Base-by-base conservation (phyloP, 2,113 vertebrate genomes). In the Deroptyus accipitrinus region DNA sequence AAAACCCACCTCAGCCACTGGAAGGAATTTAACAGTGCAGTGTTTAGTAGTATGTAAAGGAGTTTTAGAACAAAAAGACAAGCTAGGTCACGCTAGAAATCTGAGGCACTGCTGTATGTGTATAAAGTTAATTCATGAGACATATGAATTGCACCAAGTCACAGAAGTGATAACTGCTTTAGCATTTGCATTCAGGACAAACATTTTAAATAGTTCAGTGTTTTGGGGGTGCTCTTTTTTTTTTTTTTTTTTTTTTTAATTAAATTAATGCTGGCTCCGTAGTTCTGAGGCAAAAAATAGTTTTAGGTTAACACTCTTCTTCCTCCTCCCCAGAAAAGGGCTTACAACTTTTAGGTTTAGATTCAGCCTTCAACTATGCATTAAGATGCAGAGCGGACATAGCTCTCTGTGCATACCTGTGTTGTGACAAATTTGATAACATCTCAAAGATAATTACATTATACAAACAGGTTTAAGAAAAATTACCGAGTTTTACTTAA, bases 1-100 rank as follows among this genome's bases (percentile, higher is more conserved):
- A 88, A 88, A 92, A 83, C 92, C 88, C 92, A 64, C 70, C 76
- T 77, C 89, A 92, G 84, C 68, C 51, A 84, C 82, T 80, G 91
- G 63, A 69, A 79, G 35, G 17, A 87, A 67, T 19, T 25, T 42
- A 54, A 91, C n/a, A 66, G 24, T n/a, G 77, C 88, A 68, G 79
- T 59, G 55, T 94, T 72, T 51, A 74, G 83, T 59, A 33, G 57
- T 63, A 77, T 11, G 14, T 20, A 22, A 82, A 59, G 30, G 31
- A 48, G 39, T 77, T 74, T 44, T 37, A 59, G 33, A 81, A 70
- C 69, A 86, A 91, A 63, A 73, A 55, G 69, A 80, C 78, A 49
- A 81, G 20, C 17, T 1, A 57, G 37, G 37, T 85, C 46, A 63
- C 52, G 49, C 85, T 1, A 88, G 69, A 82, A 84, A 80, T 80